Conservation (phyloP, 2,797 vertebrate genomes). For the Brachyalestes nurse region DNA sequence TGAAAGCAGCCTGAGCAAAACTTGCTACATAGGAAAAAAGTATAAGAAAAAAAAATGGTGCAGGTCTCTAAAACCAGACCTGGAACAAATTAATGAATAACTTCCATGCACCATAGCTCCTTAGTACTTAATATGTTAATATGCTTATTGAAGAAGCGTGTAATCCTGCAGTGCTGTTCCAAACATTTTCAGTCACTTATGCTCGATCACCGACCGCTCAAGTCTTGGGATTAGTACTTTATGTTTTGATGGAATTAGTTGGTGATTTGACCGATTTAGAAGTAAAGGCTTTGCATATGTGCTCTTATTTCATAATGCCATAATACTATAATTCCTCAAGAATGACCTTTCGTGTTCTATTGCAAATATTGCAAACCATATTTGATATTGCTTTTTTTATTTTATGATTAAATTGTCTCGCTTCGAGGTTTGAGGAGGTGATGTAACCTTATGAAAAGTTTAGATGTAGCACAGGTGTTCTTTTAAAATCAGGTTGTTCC, state of each 20-base stretch:
- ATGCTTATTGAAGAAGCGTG: conserved; percentile 7
- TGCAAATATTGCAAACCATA: not conserved
- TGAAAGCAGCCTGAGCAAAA: not conserved
- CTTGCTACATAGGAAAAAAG: not conserved
- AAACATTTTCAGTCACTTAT: conserved; percentile 15
- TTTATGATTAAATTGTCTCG: not conserved
- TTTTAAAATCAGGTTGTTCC: not conserved
- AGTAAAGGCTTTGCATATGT: conserved; percentile 18
- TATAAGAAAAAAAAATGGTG: not conserved
- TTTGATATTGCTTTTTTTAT: not conserved
- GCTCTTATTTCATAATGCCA: conserved; percentile 4
- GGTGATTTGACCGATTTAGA: conserved; percentile 7
- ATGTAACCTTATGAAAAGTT: not conserved
- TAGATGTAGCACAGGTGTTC: not conserved
- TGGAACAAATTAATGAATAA: conserved; percentile 26
- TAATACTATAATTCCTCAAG: conserved; percentile 12
- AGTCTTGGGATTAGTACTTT: conserved; percentile 8
- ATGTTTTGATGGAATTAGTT: conserved; percentile 21
- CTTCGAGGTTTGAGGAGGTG: not conserved
- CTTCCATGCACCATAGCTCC: conserved; percentile 13
- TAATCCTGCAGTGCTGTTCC: conserved; percentile 24
- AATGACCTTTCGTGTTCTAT: not conserved
- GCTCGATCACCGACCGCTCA: not conserved
- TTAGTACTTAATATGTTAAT: conserved; percentile 26
- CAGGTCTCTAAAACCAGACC: conserved; percentile 3